phyloP scores from a whole-genome alignment of 2,888 invertebrate genomes.

The Hypena proboscidalis region DNA sequence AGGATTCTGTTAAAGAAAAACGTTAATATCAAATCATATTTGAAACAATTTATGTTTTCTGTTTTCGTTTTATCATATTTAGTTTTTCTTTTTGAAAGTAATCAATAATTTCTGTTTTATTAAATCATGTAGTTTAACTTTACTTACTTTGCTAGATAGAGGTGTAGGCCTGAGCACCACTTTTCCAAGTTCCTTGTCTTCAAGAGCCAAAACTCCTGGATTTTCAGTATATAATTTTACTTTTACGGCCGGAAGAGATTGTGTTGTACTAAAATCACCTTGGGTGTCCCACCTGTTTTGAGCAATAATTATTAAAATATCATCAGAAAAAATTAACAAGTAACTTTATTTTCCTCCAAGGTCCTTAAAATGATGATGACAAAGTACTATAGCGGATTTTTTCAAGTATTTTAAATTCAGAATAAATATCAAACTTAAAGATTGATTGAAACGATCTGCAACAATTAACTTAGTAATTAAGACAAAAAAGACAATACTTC shows the following conservation, averaged over 20 bases:
- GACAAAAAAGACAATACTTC: no score
- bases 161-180: conserved; percentile 95
- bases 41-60: no score
- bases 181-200: conserved; percentile 99
- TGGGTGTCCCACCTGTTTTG: conserved; percentile 98
- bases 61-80: no score
- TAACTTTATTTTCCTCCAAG: no score
- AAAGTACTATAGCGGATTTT: no score
- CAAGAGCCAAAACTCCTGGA: conserved; percentile 98
- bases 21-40: neutral
- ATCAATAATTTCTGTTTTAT: no score
- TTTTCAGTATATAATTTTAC: conserved; percentile 99
- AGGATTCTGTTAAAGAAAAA: conserved; percentile 87
- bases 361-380: no score
- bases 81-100: no score
- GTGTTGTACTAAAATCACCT: conserved; percentile 99
- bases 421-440: no score
- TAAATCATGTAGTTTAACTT: neutral
- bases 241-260: conserved; percentile 98
- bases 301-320: neutral
- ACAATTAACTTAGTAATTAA: no score
- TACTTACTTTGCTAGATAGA: conserved; percentile 91
- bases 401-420: no score
- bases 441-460: no score
- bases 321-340: neutral